These are phyloP conservation scores for Eolophus roseicapilla DNA, from an alignment of 2,113 vertebrate species.

Conservation along the genomic window DNA sequence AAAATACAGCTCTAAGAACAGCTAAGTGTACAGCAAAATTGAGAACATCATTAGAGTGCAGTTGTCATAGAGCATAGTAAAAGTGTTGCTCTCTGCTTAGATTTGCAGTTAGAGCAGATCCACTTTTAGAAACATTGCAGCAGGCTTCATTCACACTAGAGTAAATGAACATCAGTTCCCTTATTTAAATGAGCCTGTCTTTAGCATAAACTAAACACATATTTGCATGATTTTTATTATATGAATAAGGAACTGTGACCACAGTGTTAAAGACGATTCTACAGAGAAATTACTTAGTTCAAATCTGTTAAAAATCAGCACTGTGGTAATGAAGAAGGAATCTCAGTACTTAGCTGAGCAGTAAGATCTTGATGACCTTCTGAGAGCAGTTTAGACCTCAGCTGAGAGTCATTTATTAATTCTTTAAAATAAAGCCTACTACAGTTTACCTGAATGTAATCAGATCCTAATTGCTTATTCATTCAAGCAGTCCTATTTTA, in stretches of 20 bases:
- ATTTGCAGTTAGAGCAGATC: background rate
- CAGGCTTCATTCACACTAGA: slow-evolving; percentile 28
- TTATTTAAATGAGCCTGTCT: slow-evolving; percentile 49
- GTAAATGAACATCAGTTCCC: slow-evolving; percentile 22
- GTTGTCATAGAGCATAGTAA: slow-evolving; percentile 30
- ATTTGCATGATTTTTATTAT: slow-evolving; percentile 62
- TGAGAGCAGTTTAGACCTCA: background rate
- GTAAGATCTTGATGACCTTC: slow-evolving; percentile 1
- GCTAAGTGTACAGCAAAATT: slow-evolving; percentile 18
- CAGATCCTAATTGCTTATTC: slow-evolving; percentile 64
- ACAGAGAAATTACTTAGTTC: background rate
- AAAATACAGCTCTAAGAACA: background rate
- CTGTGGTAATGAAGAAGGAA: background rate
- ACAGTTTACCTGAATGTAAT: slow-evolving; percentile 50
- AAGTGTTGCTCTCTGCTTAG: slow-evolving; percentile 26
- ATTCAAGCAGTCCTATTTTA: slow-evolving; percentile 55
- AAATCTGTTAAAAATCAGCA: slow-evolving; percentile 27
- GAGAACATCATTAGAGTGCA: slow-evolving; percentile 12
- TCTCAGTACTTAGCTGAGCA: background rate
- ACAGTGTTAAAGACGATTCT: background rate
- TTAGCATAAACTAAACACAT: slow-evolving; percentile 10
- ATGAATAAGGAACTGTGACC: slow-evolving; percentile 30
- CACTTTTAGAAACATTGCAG: slow-evolving; percentile 10
- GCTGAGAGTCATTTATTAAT: slow-evolving; percentile 23
- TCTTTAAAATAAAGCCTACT: slow-evolving; percentile 35